These are phyloP conservation scores for Drosophila birchii DNA, from an alignment of 2,888 invertebrate genomes.

Conservation along the genomic window DNA sequence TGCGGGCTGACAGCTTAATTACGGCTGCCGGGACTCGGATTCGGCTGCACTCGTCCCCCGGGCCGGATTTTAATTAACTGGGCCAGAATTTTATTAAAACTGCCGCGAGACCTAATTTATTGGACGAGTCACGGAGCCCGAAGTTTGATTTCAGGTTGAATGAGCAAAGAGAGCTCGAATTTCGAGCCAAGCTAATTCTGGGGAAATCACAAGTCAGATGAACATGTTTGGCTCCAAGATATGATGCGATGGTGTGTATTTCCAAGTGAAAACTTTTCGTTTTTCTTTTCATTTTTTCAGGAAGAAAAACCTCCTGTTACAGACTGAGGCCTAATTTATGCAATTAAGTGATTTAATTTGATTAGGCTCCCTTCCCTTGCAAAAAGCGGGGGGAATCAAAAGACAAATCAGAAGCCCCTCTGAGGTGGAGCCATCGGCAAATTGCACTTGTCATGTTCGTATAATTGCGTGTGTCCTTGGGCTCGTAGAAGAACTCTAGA, in stretches of 20 bases:
- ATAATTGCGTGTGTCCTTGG: slow-evolving; percentile 32
- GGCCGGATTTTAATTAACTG: slow-evolving; percentile 43
- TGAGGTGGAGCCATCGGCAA: slow-evolving; percentile 20
- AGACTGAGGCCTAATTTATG: slow-evolving; percentile 40
- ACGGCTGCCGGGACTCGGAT: slow-evolving; percentile 21
- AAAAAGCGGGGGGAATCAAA: slow-evolving; percentile 10
- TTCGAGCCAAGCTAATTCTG: slow-evolving; percentile 15
- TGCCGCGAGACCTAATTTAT: slow-evolving; percentile 24
- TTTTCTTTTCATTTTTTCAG: neutral
- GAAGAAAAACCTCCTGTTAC: neutral
- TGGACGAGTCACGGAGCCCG: slow-evolving; percentile 15
- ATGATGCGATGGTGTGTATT: neutral
- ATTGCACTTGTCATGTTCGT: slow-evolving; percentile 47
- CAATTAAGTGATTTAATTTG: slow-evolving; percentile 56
- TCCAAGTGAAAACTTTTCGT: slow-evolving; percentile 27
- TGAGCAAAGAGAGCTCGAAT: slow-evolving; percentile 7
- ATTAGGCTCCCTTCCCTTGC: slow-evolving; percentile 38
- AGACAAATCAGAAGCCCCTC: slow-evolving; percentile 4
- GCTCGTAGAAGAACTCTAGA: slow-evolving; percentile 18
- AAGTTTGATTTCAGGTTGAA: slow-evolving; percentile 32
- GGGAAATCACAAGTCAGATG: slow-evolving; percentile 16
- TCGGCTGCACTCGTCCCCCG: slow-evolving; percentile 16
- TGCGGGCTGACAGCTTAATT: slow-evolving; percentile 46
- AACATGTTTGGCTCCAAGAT: slow-evolving; percentile 15
- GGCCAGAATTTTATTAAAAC: slow-evolving; percentile 26